Base-by-base conservation (phyloP, 2,888 invertebrate species). In the Anoncus sp. region DNA sequence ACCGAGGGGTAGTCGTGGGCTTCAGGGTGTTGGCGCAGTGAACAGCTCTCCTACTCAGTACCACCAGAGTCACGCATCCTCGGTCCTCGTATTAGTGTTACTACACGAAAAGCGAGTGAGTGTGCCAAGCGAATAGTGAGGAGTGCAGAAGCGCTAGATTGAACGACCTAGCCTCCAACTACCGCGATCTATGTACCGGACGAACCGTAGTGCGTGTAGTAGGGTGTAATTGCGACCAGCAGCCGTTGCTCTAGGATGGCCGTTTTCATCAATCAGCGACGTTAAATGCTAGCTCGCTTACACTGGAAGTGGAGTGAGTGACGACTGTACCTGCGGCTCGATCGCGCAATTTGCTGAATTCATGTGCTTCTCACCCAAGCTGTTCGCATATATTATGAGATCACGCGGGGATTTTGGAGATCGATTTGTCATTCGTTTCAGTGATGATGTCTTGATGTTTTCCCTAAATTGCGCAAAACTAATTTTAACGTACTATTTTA, bases 211-310 rank as follows among this genome's bases (percentile, higher is more conserved):
- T 85, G 86, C 87, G 84, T 85, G 88, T 87, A 86, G 82, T 84
- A 81, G 85, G 87, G 86, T 89, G 89, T 89, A 90, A 90, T 90
- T 90, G 90, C 88, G 85, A 82, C 83, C 85, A 87, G 81, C 80
- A 82, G 83, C 83, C 84, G 83, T 88, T 88, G 86, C 88, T 88
- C 87, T 83, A 86, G 87, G 84, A 89, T 73, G 81, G 84, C 86
- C 85, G 88, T 89, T 90, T 89, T 86, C 90, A 90, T 90, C 90
- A 89, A 90, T 90, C 90, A 89, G 89, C 80, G 82, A 81, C 85
- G 87, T 85, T 90, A 88, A 90, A 89, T 88, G 87, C 86, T 84
- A 82, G 78, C 80, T 74, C 81, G 75, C 79, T 59, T 75, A 60
- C 65, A 31, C 40, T 43, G n/a, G 65, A 27, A 63, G 49, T 66